phyloP scores from a whole-genome alignment of 2,797 vertebrate species.

The Clamator glandarius region DNA sequence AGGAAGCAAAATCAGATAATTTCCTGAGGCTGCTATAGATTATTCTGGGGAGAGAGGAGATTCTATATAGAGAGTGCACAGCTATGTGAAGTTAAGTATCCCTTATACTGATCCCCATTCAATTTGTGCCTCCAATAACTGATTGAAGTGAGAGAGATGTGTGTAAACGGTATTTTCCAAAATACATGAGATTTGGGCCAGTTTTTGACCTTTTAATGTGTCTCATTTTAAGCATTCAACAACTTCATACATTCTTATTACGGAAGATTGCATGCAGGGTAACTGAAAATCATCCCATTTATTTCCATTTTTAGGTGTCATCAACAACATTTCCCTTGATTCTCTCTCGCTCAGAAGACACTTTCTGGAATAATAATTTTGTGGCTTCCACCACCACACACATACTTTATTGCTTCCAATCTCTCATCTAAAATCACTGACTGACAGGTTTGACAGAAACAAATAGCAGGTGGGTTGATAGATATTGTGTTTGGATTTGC shows the following conservation, averaged over 20 bases:
- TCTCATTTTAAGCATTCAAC: neutral
- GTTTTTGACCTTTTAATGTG: neutral
- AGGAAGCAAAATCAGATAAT: neutral
- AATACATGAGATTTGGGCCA: neutral
- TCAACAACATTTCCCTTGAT: neutral
- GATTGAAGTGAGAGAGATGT: neutral
- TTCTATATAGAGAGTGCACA: neutral
- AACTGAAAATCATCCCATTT: constrained; percentile 11
- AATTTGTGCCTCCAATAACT: neutral
- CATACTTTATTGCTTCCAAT: neutral
- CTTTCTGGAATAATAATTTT: constrained; percentile 16
- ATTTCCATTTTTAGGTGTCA: constrained; percentile 22
- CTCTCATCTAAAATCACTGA: constrained; percentile 43
- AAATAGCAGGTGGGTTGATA: constrained; percentile 61
- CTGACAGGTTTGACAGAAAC: constrained; percentile 69
- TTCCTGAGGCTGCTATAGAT: neutral
- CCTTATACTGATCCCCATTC: neutral
- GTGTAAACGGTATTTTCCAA: neutral
- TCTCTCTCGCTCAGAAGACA: neutral
- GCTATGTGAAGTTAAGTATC: neutral
- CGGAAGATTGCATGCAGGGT: neutral
- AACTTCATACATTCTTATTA: neutral
- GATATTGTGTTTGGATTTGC: constrained; percentile 37
- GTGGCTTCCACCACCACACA: neutral
- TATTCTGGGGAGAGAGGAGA: neutral